These are phyloP conservation scores for Stenoptilia bipunctidactyla DNA, from an alignment of 2,888 invertebrate genomes.

Conservation along the genomic window DNA sequence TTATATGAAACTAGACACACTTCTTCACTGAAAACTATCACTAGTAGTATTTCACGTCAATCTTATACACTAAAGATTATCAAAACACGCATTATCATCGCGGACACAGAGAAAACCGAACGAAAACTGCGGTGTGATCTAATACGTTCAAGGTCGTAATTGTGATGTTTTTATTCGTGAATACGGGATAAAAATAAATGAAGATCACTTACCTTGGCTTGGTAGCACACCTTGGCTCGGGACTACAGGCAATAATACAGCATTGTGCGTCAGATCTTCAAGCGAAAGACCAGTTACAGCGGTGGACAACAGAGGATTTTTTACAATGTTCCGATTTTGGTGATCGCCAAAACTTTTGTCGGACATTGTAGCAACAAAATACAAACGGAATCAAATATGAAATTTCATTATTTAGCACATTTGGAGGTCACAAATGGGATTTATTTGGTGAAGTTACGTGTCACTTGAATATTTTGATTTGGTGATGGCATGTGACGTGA, in stretches of 20 bases:
- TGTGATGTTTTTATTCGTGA: conserved; percentile 23
- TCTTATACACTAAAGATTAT: conserved; percentile 1
- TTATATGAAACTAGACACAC: too few relatives aligned
- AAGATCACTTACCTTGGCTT: conserved; percentile 53
- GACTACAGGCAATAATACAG: conserved; percentile 77
- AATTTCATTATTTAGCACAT: conserved; percentile 58
- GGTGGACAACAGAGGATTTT: conserved; percentile 80
- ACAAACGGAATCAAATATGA: conserved; percentile 39
- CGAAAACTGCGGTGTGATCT: conserved; percentile 17
- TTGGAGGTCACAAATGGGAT: conserved; percentile 63
- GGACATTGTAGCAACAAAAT: conserved; percentile 38
- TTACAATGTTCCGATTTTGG: conserved; percentile 48
- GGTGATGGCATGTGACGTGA: background rate
- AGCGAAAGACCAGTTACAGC: conserved; percentile 80
- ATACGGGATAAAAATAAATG: conserved; percentile 39
- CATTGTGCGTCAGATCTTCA: conserved; percentile 80
- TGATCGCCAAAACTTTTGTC: conserved; percentile 63
- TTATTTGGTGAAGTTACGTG: conserved; percentile 65
- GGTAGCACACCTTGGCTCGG: conserved; percentile 44
- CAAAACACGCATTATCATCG: background rate
- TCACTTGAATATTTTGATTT: conserved; percentile 53
- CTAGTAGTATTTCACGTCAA: conserved; percentile 2
- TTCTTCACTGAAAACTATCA: too few relatives aligned
- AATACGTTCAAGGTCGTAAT: conserved; percentile 27
- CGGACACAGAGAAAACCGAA: conserved; percentile 15